Percentiles rank a stretch among this genome's conserved stretches.
Evolutionary conservation across 2,888 invertebrate genomes (phyloP).

Genomic region (Parnassius apollo): DNA sequence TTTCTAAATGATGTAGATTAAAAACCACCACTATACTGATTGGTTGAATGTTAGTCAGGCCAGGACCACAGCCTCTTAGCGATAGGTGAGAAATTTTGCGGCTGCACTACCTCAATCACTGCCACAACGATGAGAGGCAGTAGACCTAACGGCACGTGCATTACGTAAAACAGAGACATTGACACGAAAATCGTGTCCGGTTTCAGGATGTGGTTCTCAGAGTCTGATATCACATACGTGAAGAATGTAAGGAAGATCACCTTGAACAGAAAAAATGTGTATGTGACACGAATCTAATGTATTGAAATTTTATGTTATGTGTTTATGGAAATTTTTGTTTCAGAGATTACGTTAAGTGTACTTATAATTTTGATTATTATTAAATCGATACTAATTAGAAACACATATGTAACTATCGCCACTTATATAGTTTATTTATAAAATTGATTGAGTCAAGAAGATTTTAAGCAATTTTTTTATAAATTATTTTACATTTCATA

Average conservation of each 20-base stretch:
- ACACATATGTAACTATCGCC: no score
- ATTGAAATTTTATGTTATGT: no score
- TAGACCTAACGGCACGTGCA: constrained; percentile 92
- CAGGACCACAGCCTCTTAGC: constrained; percentile 56
- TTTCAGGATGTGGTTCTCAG: constrained; percentile 86
- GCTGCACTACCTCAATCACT: constrained; percentile 86
- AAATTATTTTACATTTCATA: no score
- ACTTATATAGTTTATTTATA: no score
- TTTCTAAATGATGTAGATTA: constrained; percentile 37
- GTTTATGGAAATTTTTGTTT: background rate
- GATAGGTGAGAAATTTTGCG: constrained; percentile 10
- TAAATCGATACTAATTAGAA: no score
- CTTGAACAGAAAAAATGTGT: constrained; percentile 65
- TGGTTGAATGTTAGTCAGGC: constrained; percentile 45
- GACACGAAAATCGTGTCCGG: constrained; percentile 93
- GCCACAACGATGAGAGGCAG: constrained; percentile 88
- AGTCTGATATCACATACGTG: constrained; percentile 86
- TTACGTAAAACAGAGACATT: constrained; percentile 91
- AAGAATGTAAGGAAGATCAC: constrained; percentile 92
- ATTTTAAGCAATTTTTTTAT: no score
- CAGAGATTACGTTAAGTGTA: no score
- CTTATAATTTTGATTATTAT: no score
- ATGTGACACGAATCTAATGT: no score
- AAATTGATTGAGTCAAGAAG: no score
- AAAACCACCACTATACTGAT: constrained; percentile 26